phyloP scores from a whole-genome alignment of 2,113 vertebrate species.

The Sorex fumeus region DNA sequence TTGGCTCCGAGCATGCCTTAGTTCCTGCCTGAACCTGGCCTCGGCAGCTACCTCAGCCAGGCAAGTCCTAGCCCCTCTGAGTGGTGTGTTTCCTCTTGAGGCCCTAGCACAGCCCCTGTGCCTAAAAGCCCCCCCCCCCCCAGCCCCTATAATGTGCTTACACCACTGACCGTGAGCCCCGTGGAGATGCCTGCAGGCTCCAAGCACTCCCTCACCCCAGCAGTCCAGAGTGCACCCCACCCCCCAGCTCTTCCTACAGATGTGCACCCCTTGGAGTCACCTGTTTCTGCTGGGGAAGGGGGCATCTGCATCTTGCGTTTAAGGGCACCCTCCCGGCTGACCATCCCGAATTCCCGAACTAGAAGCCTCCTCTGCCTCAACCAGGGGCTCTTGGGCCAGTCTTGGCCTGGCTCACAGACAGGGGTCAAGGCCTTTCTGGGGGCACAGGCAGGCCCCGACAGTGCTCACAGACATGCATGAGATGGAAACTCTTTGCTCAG shows the following conservation, averaged over 20 bases:
- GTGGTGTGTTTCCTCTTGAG: background rate
- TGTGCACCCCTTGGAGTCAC: background rate
- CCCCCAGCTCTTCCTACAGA: background rate
- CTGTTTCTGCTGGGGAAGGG: background rate
- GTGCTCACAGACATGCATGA: background rate
- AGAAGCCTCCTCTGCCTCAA: background rate
- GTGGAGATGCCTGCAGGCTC: too few relatives aligned
- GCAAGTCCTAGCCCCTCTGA: background rate
- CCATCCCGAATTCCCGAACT: background rate
- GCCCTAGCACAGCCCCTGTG: background rate
- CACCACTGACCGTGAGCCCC: too few relatives aligned
- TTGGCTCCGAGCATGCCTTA: background rate
- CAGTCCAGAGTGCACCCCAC: too few relatives aligned
- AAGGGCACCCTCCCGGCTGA: background rate
- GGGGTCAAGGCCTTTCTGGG: background rate
- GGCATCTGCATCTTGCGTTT: background rate
- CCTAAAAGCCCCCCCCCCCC: background rate
- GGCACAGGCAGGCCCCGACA: background rate
- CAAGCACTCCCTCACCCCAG: too few relatives aligned
- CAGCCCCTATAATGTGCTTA: too few relatives aligned
- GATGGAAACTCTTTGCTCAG: conserved; percentile 66
- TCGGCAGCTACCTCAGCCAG: background rate
- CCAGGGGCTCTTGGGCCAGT: background rate
- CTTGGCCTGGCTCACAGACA: background rate
- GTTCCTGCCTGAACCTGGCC: conserved; percentile 6